Conservation (phyloP, 2,797 vertebrate genomes). For the Calcarius lapponicus region DNA sequence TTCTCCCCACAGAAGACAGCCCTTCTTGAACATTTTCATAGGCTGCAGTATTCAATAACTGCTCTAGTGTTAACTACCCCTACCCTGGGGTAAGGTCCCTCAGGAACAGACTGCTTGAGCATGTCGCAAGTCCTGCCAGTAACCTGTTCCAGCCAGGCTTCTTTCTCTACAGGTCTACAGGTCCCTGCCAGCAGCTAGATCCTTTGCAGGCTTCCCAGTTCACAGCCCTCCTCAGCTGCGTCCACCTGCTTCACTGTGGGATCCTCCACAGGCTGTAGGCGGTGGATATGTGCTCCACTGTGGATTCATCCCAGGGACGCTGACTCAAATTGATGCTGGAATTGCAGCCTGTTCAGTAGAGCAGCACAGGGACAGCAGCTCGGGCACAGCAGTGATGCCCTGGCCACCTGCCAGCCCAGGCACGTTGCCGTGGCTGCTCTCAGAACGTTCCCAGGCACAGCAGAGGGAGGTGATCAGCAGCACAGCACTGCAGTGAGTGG, state of each 20-base stretch:
- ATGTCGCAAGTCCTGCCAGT: not conserved
- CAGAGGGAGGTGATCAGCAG: not conserved
- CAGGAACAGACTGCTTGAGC: not conserved
- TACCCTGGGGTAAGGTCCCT: not conserved
- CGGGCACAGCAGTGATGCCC: fast-evolving
- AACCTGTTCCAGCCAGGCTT: not conserved
- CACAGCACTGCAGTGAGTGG: not conserved
- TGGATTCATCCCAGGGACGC: not conserved
- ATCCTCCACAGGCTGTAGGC: fast-evolving
- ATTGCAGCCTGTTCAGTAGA: not conserved
- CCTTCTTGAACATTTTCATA: not conserved
- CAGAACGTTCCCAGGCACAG: not conserved
- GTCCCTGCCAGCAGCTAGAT: not conserved
- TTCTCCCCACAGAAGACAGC: not conserved
- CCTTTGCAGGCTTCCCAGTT: not conserved
- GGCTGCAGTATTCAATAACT: not conserved
- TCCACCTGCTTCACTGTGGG: not conserved
- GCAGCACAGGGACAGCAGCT: not conserved
- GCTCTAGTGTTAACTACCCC: not conserved
- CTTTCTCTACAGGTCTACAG: not conserved
- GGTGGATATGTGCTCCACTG: not conserved
- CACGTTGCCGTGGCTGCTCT: fast-evolving
- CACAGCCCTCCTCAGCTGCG: not conserved
- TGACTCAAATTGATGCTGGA: not conserved
- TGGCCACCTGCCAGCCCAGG: not conserved